Percentiles rank a stretch among this genome's conserved stretches.
phyloP scores from a whole-genome alignment of 2,888 invertebrate species.

The Therioaphis trifolii region DNA sequence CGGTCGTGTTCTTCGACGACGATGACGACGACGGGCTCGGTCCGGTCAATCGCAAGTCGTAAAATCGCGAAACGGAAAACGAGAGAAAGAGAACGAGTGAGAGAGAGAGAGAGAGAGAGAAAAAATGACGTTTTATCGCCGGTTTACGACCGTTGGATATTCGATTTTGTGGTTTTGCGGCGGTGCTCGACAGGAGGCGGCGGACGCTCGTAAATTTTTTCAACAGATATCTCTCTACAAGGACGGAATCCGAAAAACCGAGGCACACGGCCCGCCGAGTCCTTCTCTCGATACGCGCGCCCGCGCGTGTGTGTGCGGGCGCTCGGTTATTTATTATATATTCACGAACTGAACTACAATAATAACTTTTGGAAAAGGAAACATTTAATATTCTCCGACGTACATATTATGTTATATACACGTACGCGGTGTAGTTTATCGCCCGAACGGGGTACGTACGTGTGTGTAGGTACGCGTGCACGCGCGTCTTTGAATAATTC shows the following conservation, averaged over 20 bases:
- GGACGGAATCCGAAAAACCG: background rate
- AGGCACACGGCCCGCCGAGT: background rate
- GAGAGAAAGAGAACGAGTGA: background rate
- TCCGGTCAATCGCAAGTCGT: slow-evolving; percentile 1
- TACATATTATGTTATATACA: slow-evolving; percentile 1
- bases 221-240: slow-evolving; percentile 5
- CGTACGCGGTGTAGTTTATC: background rate
- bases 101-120: background rate
- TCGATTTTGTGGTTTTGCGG: slow-evolving; percentile 37
- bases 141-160: slow-evolving; percentile 25
- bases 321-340: background rate
- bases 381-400: slow-evolving; percentile 32
- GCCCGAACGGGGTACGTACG: background rate
- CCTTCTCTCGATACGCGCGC: too few species aligned
- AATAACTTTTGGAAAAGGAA: slow-evolving; percentile 6
- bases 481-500: slow-evolving; percentile 36
- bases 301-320: background rate
- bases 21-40: too few species aligned
- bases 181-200: background rate
- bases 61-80: background rate
- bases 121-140: slow-evolving; percentile 38
- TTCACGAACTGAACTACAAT: slow-evolving; percentile 8
- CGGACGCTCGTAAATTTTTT: slow-evolving; percentile 39
- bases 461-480: background rate
- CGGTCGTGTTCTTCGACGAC: background rate